Base-by-base conservation (phyloP, 2,888 invertebrate genomes). In the Netelia fuscicornis region DNA sequence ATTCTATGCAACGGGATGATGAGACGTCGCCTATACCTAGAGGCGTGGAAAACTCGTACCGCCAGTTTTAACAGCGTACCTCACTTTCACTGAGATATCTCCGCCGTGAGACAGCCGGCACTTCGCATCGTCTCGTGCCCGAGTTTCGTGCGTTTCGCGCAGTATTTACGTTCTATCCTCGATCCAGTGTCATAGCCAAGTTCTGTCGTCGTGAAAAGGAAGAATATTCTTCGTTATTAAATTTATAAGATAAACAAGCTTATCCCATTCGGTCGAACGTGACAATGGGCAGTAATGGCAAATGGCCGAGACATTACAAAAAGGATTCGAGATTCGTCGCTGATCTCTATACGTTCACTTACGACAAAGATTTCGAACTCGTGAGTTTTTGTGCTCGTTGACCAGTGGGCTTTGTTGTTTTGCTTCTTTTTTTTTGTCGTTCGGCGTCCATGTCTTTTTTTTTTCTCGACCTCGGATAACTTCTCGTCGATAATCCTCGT, bases 331-430 rank as follows among this genome's bases (percentile, higher is more conserved):
- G 97, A 89, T 98, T 97, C 94, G 95, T 98, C 84, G 95, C 96
- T 91, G 97, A 98, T 95, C 95, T 98, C 86, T 98, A 98, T 92
- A 98, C 97, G 71, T 95, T 98, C 90, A 97, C 97, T 72, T 98
- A 97, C 92, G 97, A 97, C 91, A 96, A 97, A 90, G 97, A 97
- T 84, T 91, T 91, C 77, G 93, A 92, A 87, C 86, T 91, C 82
- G 93, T 93, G 90, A 93, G 93, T 90, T 65, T 20, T 58, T 20
- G 37, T 37, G 37, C 37, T 58, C 30, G n/a, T 25, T 60, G 30
- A 11, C 13, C 30, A 62, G 2, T n/a, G n/a, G 13, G 13, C 9
- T 20, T n/a, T 56, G n/a, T n/a, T 56, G 9, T 58, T 13, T 20
- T 1, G 20, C 20, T 20, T 20, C 20, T 20, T 17, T 23, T 58